Evolutionary conservation across 1,140 invertebrate species (phyloP).

Genomic region (Aphelenchoides fujianensis): DNA sequence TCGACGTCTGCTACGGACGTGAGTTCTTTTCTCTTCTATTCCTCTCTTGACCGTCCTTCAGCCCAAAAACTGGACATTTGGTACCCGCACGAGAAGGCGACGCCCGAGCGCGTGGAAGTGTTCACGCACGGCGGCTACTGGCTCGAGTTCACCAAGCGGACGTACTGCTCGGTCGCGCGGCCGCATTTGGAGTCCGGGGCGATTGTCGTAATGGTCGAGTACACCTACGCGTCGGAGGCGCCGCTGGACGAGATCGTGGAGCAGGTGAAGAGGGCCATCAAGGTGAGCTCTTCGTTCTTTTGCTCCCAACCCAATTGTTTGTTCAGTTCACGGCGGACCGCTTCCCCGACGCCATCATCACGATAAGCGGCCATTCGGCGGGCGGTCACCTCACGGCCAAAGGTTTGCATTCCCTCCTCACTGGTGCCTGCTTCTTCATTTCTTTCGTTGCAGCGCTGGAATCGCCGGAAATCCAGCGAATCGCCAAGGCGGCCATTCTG

Average conservation of each 20-base stretch:
- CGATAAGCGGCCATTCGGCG: background rate
- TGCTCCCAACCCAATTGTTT: no score
- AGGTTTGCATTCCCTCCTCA: no score
- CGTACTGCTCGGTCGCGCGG: background rate
- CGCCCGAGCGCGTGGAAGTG: background rate
- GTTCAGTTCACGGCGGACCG: background rate
- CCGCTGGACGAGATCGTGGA: background rate
- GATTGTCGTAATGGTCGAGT: constrained; percentile 8
- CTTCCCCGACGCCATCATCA: background rate
- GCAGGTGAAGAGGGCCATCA: background rate
- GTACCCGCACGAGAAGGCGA: background rate
- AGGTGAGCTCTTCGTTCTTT: background rate
- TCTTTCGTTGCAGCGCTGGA: no score
- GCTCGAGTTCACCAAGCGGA: background rate
- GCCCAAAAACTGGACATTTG: no score
- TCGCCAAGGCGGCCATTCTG: background rate
- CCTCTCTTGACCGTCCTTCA: no score
- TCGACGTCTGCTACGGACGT: constrained; percentile 12
- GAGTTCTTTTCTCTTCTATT: no score
- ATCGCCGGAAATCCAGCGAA: background rate
- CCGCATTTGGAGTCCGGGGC: background rate
- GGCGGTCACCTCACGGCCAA: constrained; percentile 8
- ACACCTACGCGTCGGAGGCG: background rate
- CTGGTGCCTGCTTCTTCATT: no score
- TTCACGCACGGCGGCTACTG: constrained; percentile 14